Evolutionary conservation across 2,113 vertebrate species (phyloP).

Genomic region (Piprites chloris): DNA sequence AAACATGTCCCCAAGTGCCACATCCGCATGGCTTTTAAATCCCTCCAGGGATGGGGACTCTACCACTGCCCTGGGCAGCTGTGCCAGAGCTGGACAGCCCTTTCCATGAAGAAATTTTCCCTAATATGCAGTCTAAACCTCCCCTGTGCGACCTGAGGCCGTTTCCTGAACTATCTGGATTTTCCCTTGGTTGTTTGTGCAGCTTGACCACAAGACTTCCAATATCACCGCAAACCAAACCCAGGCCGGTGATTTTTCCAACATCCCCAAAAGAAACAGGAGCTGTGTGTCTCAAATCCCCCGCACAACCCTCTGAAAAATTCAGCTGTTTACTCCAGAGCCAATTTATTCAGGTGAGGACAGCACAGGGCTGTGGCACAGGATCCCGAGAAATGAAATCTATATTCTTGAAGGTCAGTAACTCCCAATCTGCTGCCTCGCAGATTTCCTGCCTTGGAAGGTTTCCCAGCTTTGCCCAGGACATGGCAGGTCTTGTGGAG

Average conservation of each 20-base stretch:
- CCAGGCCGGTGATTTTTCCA: neutral
- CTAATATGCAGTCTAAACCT: neutral
- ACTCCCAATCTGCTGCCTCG: slow-evolving; percentile 46
- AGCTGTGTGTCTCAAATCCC: neutral
- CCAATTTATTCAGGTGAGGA: slow-evolving; percentile 33
- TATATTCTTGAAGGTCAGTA: slow-evolving; percentile 54
- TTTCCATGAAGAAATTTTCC: neutral
- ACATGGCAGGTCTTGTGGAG: slow-evolving; percentile 48
- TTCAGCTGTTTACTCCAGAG: neutral
- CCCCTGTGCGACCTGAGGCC: neutral
- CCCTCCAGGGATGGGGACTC: neutral
- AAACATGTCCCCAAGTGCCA: neutral
- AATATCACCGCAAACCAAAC: neutral
- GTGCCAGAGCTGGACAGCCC: neutral
- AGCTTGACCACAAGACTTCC: neutral
- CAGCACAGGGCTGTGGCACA: neutral
- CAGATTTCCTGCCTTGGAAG: slow-evolving; percentile 55
- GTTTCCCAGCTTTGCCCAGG: slow-evolving; percentile 46
- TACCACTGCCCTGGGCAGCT: neutral
- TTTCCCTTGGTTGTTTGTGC: neutral
- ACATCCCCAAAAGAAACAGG: fast-evolving
- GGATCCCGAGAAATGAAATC: slow-evolving; percentile 46
- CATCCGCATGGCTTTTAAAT: neutral
- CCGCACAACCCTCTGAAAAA: neutral
- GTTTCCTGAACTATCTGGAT: neutral